Evolutionary conservation across 2,113 vertebrate genomes (phyloP).

Genomic region (Crotophaga sulcirostris): DNA sequence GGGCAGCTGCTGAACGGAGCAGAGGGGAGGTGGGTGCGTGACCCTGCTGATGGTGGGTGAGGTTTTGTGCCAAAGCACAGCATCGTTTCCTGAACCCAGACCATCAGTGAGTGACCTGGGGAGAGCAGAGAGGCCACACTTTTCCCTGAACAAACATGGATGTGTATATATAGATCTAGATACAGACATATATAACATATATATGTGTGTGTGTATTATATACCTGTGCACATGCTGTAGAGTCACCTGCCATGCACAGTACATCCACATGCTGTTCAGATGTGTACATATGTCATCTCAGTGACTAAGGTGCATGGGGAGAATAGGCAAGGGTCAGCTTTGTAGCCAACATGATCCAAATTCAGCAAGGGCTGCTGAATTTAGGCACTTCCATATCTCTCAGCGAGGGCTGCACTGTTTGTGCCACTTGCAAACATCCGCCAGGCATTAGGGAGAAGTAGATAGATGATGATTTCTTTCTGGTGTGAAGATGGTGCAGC

Average conservation of each 20-base stretch:
- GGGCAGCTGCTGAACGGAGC: background rate
- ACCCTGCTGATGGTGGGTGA: background rate
- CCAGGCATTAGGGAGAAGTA: background rate
- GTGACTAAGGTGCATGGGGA: background rate
- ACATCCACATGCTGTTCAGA: background rate
- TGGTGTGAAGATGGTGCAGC: background rate
- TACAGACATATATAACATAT: no score
- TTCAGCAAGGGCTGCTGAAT: background rate
- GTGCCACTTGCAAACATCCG: background rate
- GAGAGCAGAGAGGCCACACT: background rate
- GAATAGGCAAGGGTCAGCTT: background rate
- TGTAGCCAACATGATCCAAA: background rate
- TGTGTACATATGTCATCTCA: fast-evolving
- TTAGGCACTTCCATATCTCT: fast-evolving
- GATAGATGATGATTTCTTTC: background rate
- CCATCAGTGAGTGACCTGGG: background rate
- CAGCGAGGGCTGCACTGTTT: fast-evolving
- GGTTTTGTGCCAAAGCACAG: background rate
- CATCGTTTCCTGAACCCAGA: background rate
- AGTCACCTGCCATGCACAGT: fast-evolving
- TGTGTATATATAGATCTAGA: no score
- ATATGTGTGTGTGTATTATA: no score
- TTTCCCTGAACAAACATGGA: background rate
- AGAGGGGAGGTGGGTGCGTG: background rate
- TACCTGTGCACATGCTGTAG: background rate